Percentiles rank a stretch among this genome's conserved stretches.
Conservation (phyloP, 1,140 invertebrate species). For the Drosophila aff. region DNA sequence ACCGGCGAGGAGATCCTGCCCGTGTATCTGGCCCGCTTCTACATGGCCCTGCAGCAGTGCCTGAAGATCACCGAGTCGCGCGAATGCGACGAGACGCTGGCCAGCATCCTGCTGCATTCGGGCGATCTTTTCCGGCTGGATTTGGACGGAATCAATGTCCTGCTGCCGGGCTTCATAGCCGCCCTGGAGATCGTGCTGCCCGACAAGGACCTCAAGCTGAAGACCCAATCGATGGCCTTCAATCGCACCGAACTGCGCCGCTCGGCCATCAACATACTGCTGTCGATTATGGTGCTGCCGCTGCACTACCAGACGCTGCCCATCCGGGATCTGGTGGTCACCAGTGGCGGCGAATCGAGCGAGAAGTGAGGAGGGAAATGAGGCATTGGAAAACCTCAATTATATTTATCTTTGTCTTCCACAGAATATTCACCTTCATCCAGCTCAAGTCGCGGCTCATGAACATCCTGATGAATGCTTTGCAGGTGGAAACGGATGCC, state of each 20-base stretch:
- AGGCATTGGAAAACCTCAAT: fast-evolving
- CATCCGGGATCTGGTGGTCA: slow-evolving; percentile 90
- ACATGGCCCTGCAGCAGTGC: slow-evolving; percentile 95
- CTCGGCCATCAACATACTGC: slow-evolving; percentile 94
- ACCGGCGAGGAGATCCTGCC: slow-evolving; percentile 97
- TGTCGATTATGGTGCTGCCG: slow-evolving; percentile 95
- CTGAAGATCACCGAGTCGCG: slow-evolving; percentile 88
- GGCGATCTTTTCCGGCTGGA: slow-evolving; percentile 94
- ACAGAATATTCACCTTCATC: slow-evolving; percentile 88
- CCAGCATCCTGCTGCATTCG: slow-evolving; percentile 93
- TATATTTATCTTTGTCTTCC: not conserved
- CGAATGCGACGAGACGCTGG: slow-evolving; percentile 90
- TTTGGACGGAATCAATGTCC: slow-evolving; percentile 95
- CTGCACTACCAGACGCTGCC: slow-evolving; percentile 94
- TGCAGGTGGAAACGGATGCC: slow-evolving; percentile 94
- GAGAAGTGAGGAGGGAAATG: slow-evolving; percentile 78
- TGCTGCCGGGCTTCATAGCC: slow-evolving; percentile 94
- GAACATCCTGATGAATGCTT: slow-evolving; percentile 93
- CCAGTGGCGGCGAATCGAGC: slow-evolving; percentile 81
- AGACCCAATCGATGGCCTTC: slow-evolving; percentile 86
- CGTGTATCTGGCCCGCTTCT: slow-evolving; percentile 97
- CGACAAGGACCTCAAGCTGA: slow-evolving; percentile 90
- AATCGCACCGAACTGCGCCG: slow-evolving; percentile 93
- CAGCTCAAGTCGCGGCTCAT: slow-evolving; percentile 93
- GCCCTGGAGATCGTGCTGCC: slow-evolving; percentile 95